Conservation (phyloP, 2,888 invertebrate species). For the Helobdella robusta region DNA sequence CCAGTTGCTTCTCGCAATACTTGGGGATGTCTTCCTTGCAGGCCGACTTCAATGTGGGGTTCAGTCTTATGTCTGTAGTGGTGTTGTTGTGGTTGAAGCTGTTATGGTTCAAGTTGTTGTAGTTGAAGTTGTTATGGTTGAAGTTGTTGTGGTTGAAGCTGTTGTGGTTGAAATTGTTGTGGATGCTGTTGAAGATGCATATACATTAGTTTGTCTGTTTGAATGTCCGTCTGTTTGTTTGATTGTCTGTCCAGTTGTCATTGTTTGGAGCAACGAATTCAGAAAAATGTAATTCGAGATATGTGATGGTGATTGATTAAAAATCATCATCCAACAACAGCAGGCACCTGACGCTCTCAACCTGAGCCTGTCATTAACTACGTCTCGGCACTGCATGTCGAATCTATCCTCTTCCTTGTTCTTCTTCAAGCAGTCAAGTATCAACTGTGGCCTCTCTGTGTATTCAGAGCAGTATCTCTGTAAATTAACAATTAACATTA, state of each 20-base stretch:
- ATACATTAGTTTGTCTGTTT: too few species aligned
- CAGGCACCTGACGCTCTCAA: constrained; percentile 21
- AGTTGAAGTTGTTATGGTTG: too few species aligned
- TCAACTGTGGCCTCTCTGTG: constrained; percentile 28
- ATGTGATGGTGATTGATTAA: not conserved
- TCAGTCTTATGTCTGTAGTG: constrained; percentile 68
- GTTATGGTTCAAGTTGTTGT: too few species aligned
- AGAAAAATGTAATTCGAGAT: not conserved
- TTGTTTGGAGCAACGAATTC: too few species aligned
- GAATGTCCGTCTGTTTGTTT: too few species aligned
- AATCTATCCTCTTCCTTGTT: constrained; percentile 69
- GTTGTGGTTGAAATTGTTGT: too few species aligned
- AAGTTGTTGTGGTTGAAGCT: too few species aligned
- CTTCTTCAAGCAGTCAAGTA: constrained; percentile 53
- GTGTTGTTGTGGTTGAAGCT: too few species aligned
- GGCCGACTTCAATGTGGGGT: constrained; percentile 69
- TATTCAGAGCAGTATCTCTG: too few species aligned
- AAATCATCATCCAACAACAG: not conserved
- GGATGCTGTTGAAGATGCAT: too few species aligned
- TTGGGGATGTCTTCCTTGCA: constrained; percentile 74
- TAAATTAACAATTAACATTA: too few species aligned
- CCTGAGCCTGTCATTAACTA: constrained; percentile 44
- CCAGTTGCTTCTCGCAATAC: constrained; percentile 52
- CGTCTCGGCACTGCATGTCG: constrained; percentile 69
- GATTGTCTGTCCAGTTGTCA: too few species aligned